Base-by-base conservation (phyloP, 2,113 vertebrate species). In the Sylvilagus bachmani region DNA sequence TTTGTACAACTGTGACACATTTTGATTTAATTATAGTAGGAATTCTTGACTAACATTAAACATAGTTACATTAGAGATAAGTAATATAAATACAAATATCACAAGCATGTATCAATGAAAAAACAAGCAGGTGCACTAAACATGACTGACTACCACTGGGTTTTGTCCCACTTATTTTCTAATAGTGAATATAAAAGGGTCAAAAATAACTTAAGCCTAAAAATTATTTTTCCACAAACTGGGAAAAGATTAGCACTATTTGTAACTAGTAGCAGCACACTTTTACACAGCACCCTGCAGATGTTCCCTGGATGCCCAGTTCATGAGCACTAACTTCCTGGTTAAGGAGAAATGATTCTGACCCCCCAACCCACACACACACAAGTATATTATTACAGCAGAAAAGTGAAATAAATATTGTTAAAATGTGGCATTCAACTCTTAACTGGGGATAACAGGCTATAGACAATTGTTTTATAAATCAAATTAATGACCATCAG, bases 31-130 rank as follows among this genome's bases (percentile, higher is more conserved):
- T 86, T 86, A 73, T 36, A 86, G 11, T 73, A 61, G 51, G 73
- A 81, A 90, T 71, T 78, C 44, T 53, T 92, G n/a, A 92, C 89
- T 67, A 86, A 44, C n/a, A 75, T 55, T 88, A 94, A 74, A 74
- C 58, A 74, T 5, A 90, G 64, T 31, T 83, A 79, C 13, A 74
- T 5, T 80, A 88, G 84, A 82, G 31, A 22, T n/a, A 86, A 11
- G 38, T 49, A 74, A 81, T n/a, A 4, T 51, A 74, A 25, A 77
- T 64, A 17, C 62, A 88, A 71, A 33, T 49, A 83, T n/a, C 55
- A 84, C 21, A 85, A 90, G 29, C 62, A 66, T 14, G 10, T 64
- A 38, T 85, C 38, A 80, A 77, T 71, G n/a, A 73, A 62, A 86
- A 94, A 61, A 51, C 31, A 81, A 85, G 44, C 4, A 33, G 44